Evolutionary conservation across 2,797 vertebrate genomes (phyloP).

Genomic region (Platyrinchus mystaceus): DNA sequence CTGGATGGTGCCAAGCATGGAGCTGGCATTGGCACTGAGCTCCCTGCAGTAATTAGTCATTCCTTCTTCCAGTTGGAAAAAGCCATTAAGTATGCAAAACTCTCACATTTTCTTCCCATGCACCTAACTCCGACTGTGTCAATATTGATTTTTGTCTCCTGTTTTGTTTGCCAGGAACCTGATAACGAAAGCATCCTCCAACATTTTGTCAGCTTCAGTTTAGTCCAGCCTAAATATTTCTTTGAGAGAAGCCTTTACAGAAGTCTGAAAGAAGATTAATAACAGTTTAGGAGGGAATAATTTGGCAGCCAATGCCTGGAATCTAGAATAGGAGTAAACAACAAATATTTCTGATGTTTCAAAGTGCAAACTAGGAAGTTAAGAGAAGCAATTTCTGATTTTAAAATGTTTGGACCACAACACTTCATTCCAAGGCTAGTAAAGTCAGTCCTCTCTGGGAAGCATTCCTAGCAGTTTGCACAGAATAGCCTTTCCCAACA

Average conservation of each 20-base stretch:
- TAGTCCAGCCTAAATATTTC: neutral
- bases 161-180: neutral
- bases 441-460: neutral
- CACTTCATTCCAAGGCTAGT: neutral
- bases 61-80: neutral
- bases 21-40: neutral
- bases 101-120: neutral
- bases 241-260: neutral
- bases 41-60: neutral
- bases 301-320: neutral
- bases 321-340: neutral
- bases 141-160: neutral
- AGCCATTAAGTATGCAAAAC: neutral
- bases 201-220: neutral
- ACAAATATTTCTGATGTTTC: neutral
- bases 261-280: neutral
- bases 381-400: neutral
- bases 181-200: neutral
- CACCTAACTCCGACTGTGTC: neutral
- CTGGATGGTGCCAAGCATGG: neutral
- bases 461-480: neutral
- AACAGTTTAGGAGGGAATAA: neutral
- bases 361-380: neutral
- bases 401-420: neutral
- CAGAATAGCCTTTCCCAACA: neutral